These are phyloP conservation scores for Channallabes apus DNA, from an alignment of 2,797 vertebrate genomes.

Conservation along the genomic window DNA sequence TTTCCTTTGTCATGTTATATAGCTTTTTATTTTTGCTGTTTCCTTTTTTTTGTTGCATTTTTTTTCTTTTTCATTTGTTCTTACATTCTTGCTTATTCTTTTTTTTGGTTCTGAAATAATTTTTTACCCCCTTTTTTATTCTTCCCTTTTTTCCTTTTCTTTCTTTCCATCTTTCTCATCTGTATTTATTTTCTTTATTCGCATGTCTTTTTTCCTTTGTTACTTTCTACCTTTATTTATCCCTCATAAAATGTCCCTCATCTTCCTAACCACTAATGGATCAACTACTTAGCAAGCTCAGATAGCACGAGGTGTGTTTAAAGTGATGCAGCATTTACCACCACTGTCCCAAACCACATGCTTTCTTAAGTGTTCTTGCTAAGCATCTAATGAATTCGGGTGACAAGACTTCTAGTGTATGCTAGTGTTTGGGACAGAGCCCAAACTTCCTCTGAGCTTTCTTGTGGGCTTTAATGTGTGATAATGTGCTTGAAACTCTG, in stretches of 20 bases:
- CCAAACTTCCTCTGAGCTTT: not conserved
- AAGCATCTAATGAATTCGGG: not conserved
- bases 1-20: no score
- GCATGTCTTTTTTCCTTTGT: no score
- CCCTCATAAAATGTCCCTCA: not conserved
- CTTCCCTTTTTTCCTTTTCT: not conserved
- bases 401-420: not conserved
- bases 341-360: not conserved
- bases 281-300: not conserved
- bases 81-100: no score
- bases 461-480: not conserved
- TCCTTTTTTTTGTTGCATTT: no score
- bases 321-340: conserved; percentile 7
- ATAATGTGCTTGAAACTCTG: not conserved
- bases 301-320: conserved; percentile 13
- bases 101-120: no score
- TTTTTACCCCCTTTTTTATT: not conserved
- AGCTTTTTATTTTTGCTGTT: no score
- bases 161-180: not conserved
- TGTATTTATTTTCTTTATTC: not conserved
- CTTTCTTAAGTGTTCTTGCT: not conserved
- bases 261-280: conserved; percentile 21
- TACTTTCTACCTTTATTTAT: not conserved
- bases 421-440: not conserved
- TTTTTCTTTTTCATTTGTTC: no score